Base-by-base conservation (phyloP, 2,113 vertebrate species). In the Cettia cetti region DNA sequence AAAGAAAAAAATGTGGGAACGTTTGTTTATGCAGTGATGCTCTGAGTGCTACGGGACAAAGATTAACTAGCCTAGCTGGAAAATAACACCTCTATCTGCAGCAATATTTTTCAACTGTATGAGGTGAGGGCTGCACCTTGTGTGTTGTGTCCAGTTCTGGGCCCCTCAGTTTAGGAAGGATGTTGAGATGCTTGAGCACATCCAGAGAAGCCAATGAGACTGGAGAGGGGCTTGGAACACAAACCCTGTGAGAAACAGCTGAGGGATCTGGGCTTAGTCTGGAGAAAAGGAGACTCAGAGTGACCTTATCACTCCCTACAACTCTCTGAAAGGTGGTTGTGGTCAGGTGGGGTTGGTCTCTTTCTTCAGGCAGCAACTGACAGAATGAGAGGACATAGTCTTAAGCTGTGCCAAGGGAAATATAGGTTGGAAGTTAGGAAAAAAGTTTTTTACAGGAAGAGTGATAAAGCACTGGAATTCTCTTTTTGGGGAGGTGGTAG, bases 111-210 rank as follows among this genome's bases (percentile, higher is more conserved):
- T 81, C 30, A 49, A 6, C 14, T 74, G 3, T 49, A 24, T 45
- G 31, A 40, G 23, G 8, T 33, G 7, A 77, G 35, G 35, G 13
- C 7, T 4, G 2, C 44, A 26, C 22, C 27, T 26, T 12, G 35
- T 27, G 18, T 61, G 28, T 28, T 61, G 30, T 21, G 35, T 27
- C 35, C 35, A 40, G 35, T 4, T 40, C 57, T 50, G 45, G 16
- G 3, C 8, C 13, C 13, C 28, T 61, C 45, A 21, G 45, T 61
- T 50, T 40, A 12, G 23, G 28, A 50, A 50, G 45, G 35, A 50
- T 3, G 0, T 10, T 61, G 45, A 50, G 45, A 77, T 0, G 0
- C 22, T 26, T 9, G 35, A 30, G 11, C 1, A 0, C 1, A 1
- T 77, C 35, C 45, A 63, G 57, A 50, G 30, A 12, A 42, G 53